Evolutionary conservation across 2,888 invertebrate species (phyloP), one percentile per base, ranked within the genome.

Genomic region (Drosophila anomalata): DNA sequence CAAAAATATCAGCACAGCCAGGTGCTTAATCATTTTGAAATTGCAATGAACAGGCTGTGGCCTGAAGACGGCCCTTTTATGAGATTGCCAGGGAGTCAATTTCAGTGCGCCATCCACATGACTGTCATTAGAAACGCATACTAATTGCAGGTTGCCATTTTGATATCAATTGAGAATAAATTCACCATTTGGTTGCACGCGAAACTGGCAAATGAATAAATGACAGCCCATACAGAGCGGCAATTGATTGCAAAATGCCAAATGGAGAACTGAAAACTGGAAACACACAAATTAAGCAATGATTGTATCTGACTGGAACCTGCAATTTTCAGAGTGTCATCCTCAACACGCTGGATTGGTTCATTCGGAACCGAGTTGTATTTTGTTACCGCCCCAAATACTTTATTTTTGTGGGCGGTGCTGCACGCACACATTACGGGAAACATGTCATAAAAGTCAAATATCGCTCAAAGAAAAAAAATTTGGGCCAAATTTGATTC

Each of bases 281-380:
- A 58, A 75, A 46, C 61, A 46, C 31, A 76, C 66, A 67, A 81
- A 79, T 85, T 79, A 67, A 71, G 70, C 50, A 31, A 29, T 55
- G 65, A 78, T 81, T 76, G 73, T 62, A 48, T 66, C 39, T 53
- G 48, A 48, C 44, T 9, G 44, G 66, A 41, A 39, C 55, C 66
- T 53, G 66, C 51, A 54, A 58, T 50, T 62, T 47, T 39, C 39
- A 8, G 44, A 73, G 65, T 55, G 54, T 63, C 53, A 44, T 42
- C 31, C 53, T 39, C 63, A 50, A 44, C 54, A 55, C 54, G 50
- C 69, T 33, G 46, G 22, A 53, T 20, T 39, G 68, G 57, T 63
- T 44, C 50, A 52, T 41, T 66, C 53, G 39, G 67, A 33, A 48
- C 54, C n/a, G 17, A 53, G 65, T 8, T 24, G 11, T 17, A 31